Evolutionary conservation across 2,888 invertebrate species (phyloP).

Genomic region (Cataglyphis altisquamis): DNA sequence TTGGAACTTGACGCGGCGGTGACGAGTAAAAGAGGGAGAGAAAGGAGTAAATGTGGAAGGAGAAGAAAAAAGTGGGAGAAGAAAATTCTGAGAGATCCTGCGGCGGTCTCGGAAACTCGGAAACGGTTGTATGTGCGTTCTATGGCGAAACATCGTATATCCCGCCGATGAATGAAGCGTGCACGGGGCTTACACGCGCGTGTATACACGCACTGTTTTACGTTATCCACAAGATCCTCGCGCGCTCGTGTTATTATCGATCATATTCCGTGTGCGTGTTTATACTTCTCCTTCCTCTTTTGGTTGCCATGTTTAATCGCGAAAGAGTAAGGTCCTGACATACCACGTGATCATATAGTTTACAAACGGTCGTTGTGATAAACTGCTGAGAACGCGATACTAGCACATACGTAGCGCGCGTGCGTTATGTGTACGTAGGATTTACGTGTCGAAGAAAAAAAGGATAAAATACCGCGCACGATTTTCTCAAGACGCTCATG

Average conservation of each 20-base stretch:
- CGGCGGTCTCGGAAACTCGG: not conserved
- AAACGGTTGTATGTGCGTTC: not conserved
- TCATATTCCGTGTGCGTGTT: slow-evolving; percentile 35
- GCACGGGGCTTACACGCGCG: not conserved
- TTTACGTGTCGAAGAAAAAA: not conserved
- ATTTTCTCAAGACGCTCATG: not conserved
- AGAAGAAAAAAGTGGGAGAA: not conserved
- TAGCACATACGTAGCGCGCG: not conserved
- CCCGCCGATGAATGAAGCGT: not conserved
- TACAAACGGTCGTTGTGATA: slow-evolving; percentile 72
- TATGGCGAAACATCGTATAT: not conserved
- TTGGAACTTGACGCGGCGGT: not conserved
- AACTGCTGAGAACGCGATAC: slow-evolving; percentile 23
- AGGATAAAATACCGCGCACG: not conserved
- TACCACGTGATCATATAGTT: slow-evolving; percentile 71
- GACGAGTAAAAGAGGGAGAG: not conserved
- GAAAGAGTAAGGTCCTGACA: slow-evolving; percentile 45
- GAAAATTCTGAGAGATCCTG: not conserved
- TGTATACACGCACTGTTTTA: not conserved
- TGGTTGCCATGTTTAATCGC: slow-evolving; percentile 66
- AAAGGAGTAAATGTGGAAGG: not conserved
- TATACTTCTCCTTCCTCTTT: slow-evolving; percentile 7
- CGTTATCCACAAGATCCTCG: not conserved
- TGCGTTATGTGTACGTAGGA: not conserved
- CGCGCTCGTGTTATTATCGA: slow-evolving; percentile 54